A percentile compares a stretch with the other conserved stretches of the same genome.
These are phyloP conservation scores for Athripsodes cinereus DNA, from an alignment of 2,888 invertebrate species.

Conservation along the genomic window DNA sequence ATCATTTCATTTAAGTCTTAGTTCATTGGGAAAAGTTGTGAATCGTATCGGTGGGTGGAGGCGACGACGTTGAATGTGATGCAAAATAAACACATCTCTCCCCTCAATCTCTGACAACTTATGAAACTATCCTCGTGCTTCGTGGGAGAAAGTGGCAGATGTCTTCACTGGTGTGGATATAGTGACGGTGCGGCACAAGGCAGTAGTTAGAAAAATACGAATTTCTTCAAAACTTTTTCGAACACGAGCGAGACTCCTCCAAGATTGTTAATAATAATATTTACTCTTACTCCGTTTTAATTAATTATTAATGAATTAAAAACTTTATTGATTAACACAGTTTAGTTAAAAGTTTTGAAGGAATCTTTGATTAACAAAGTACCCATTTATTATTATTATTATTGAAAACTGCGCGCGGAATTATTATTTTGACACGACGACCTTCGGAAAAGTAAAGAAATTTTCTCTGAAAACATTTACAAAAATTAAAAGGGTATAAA, in stretches of 20 bases:
- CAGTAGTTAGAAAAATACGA: not conserved
- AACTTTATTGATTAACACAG: not conserved
- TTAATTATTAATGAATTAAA: not conserved
- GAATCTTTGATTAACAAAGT: too few relatives aligned
- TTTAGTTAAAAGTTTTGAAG: not conserved
- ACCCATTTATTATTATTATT: not conserved
- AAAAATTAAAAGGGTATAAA: conserved; percentile 1
- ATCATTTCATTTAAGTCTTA: not conserved
- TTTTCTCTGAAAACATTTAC: not conserved
- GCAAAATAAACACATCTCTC: not conserved
- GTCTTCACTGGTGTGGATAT: not conserved
- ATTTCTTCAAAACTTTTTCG: not conserved
- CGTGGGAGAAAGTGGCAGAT: conserved; percentile 1
- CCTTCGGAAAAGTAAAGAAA: not conserved
- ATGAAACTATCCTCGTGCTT: not conserved
- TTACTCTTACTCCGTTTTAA: not conserved
- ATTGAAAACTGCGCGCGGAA: not conserved
- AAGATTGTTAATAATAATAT: too few relatives aligned
- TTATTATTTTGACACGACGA: not conserved
- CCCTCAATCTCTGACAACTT: not conserved
- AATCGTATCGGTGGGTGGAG: not conserved
- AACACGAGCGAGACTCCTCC: not conserved
- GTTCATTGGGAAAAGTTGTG: conserved; percentile 1
- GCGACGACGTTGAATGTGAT: not conserved
- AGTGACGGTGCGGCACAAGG: not conserved